A percentile compares a stretch with the other conserved stretches of the same genome.
Conservation (phyloP, 2,888 invertebrate genomes). For the Morpho helenor region DNA sequence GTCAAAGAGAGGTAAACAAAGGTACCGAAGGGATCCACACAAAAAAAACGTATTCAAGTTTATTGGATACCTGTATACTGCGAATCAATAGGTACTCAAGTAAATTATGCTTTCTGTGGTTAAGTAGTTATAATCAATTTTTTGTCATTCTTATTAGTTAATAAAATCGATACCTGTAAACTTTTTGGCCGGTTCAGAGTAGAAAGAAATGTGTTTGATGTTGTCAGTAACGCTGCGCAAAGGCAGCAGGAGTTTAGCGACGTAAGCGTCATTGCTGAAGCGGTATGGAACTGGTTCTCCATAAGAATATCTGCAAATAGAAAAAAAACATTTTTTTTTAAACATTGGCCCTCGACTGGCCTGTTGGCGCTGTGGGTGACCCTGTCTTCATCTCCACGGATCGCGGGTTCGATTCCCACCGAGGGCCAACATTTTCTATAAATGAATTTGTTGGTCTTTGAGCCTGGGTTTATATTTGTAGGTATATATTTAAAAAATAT, state of each 20-base stretch:
- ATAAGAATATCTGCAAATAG: slow-evolving; percentile 68
- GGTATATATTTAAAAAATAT: no score
- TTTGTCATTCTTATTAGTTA: neutral
- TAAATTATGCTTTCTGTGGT: no score
- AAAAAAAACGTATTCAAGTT: neutral
- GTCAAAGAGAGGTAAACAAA: slow-evolving; percentile 5
- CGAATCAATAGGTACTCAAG: no score
- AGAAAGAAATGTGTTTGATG: slow-evolving; percentile 82
- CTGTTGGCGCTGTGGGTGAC: no score
- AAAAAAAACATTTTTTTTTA: neutral
- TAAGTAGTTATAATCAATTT: no score
- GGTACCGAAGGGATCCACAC: neutral
- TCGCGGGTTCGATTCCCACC: no score
- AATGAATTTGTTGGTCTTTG: no score
- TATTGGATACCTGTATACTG: neutral
- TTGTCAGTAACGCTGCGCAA: slow-evolving; percentile 81
- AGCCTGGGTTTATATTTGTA: no score
- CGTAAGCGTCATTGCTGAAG: slow-evolving; percentile 85
- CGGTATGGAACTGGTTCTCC: slow-evolving; percentile 79
- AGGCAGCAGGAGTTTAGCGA: slow-evolving; percentile 83
- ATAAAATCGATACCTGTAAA: slow-evolving; percentile 79
- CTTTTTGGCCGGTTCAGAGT: slow-evolving; percentile 83
- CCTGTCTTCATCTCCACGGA: no score
- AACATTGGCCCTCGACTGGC: neutral
- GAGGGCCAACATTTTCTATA: no score